phyloP scores from a whole-genome alignment of 1,140 invertebrate species.

The Megalonaias nervosa region DNA sequence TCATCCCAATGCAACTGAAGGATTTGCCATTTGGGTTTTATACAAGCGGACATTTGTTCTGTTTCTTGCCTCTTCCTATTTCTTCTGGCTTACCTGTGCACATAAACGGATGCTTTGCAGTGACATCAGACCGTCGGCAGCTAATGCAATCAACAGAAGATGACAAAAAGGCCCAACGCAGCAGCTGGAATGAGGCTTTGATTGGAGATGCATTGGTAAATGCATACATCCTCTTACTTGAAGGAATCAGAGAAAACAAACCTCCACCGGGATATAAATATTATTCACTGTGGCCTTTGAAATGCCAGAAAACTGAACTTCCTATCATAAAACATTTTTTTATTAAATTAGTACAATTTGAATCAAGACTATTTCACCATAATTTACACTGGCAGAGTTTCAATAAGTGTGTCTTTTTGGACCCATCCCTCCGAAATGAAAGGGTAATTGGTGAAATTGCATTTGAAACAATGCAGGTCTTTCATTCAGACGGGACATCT shows the following conservation, averaged over 20 bases:
- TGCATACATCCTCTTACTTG: constrained; percentile 20
- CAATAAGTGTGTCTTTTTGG: constrained; percentile 3
- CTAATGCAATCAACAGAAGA: constrained; percentile 39
- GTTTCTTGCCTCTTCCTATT: constrained; percentile 54
- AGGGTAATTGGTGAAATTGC: neutral
- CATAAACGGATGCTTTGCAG: constrained; percentile 55
- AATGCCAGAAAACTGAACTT: neutral
- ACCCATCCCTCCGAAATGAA: neutral
- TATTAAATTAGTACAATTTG: neutral
- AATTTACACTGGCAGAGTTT: neutral
- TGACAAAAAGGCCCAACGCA: constrained; percentile 29
- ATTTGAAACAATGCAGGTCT: constrained; percentile 1
- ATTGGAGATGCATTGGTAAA: constrained; percentile 17
- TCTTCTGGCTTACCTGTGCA: constrained; percentile 45
- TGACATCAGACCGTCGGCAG: constrained; percentile 43
- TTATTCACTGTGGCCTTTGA: constrained; percentile 3
- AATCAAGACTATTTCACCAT: constrained; percentile 4
- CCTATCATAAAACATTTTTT: constrained; percentile 10
- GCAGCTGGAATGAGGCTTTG: constrained; percentile 10
- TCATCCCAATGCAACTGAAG: neutral
- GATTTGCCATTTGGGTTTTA: constrained; percentile 8
- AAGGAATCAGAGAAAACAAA: constrained; percentile 1
- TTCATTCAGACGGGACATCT: neutral
- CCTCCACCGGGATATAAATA: neutral
- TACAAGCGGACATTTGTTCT: constrained; percentile 41